These are phyloP conservation scores for Hephaestus fuliginosus DNA, from an alignment of 2,797 vertebrate genomes.

Conservation along the genomic window DNA sequence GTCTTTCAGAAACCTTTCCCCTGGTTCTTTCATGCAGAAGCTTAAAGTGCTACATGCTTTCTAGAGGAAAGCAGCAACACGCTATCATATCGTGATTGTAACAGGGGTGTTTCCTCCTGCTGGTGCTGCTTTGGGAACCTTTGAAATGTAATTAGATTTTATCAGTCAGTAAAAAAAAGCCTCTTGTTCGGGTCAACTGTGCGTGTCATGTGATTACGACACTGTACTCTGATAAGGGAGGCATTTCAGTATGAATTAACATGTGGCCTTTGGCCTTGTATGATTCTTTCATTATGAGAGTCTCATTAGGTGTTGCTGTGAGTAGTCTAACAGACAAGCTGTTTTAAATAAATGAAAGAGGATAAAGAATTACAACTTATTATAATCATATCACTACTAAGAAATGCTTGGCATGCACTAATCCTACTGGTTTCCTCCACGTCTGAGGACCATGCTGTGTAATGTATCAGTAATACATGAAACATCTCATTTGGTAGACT, in stretches of 20 bases:
- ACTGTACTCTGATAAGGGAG: slow-evolving; percentile 68
- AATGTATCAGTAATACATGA: not conserved
- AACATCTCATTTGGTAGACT: not conserved
- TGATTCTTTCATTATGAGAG: slow-evolving; percentile 41
- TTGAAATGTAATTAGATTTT: slow-evolving; percentile 82
- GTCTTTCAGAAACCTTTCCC: not conserved
- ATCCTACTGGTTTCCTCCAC: not conserved
- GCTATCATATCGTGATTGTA: slow-evolving; percentile 27
- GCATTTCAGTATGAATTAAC: slow-evolving; percentile 68
- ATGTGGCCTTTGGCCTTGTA: slow-evolving; percentile 60
- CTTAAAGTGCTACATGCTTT: slow-evolving; percentile 13
- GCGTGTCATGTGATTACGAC: slow-evolving; percentile 74
- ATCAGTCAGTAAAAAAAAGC: slow-evolving; percentile 77
- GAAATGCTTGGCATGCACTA: not conserved
- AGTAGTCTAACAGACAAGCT: not conserved
- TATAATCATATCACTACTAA: not conserved
- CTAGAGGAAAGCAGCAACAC: slow-evolving; percentile 29
- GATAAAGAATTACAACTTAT: not conserved
- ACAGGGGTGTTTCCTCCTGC: slow-evolving; percentile 66
- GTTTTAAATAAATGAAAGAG: slow-evolving; percentile 9
- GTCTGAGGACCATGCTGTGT: not conserved
- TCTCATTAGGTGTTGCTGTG: slow-evolving; percentile 20
- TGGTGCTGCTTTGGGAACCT: slow-evolving; percentile 70
- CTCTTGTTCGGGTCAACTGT: slow-evolving; percentile 66
- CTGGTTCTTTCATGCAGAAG: slow-evolving; percentile 9